Evolutionary conservation across 92 coral and sea anemone genomes (phyloP), one percentile per base, ranked within the genome.

Genomic region (Phenganax subtilis): DNA sequence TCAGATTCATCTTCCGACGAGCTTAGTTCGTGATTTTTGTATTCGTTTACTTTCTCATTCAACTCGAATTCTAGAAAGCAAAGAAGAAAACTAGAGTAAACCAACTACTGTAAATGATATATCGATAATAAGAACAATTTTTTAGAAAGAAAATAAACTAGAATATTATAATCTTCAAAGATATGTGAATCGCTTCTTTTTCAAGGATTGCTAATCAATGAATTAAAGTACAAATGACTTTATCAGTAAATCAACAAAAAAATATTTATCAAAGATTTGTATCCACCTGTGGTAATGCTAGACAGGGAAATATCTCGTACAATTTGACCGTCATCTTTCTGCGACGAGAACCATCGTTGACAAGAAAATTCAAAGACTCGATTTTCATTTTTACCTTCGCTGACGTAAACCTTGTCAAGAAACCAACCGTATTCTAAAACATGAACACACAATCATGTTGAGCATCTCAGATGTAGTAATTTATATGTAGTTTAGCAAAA

Each of bases 241-340:
- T 37, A 37, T 37, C 47, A 37, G 47, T 37, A 37, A 37, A 37
- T 37, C 47, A 37, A 37, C 47, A 37, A 37, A 37, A 37, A 2
- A 37, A 28, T 37, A 68, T 71, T 14, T 11, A 1, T 7, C 9
- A n/a, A 54, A 44, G 3, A 17, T 9, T 9, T 55, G 15, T 30
- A 53, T 86, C 68, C 59, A 94, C 98, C 92, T 88, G 98, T 90
- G 29, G 92, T 82, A 67, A 90, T 86, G 65, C 89, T 93, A 37
- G 90, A 84, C 20, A 87, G 60, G 10, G 97, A 90, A 71, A 94
- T 86, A 73, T 94, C 98, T 66, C 98, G 91, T 80, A 94, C 84
- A 27, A 94, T 89, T 82, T 94, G 98, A 3, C 98, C 98, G 74
- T 94, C 98, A 57, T 92, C 98, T 55, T 90, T 97, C 44, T 93